A percentile compares a stretch with the other conserved stretches of the same genome.
Conservation (phyloP, 2,888 invertebrate genomes). For the Eupithecia subfuscata region DNA sequence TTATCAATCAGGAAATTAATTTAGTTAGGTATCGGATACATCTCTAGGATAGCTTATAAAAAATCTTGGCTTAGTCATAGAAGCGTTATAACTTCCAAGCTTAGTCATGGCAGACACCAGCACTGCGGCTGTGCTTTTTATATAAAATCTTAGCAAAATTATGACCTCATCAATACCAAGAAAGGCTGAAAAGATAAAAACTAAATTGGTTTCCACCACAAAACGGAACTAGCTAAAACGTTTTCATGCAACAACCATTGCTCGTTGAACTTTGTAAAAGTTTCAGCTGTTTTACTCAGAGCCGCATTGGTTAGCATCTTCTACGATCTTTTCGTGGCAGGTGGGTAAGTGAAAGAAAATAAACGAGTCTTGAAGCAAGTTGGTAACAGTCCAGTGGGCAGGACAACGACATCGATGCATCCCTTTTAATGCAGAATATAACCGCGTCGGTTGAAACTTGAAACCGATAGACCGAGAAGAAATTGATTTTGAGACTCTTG, state of each 20-base stretch:
- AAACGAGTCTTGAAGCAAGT: conserved; percentile 60
- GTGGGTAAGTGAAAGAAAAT: conserved; percentile 71
- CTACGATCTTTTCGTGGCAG: conserved; percentile 51
- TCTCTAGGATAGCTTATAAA: not conserved
- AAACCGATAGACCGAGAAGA: not conserved
- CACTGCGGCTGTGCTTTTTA: not conserved
- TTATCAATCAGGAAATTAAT: not conserved
- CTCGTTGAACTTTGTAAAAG: conserved; percentile 9
- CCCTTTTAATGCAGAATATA: conserved; percentile 25
- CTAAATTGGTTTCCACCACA: conserved; percentile 49
- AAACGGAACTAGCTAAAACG: conserved; percentile 2
- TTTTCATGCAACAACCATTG: conserved; percentile 18
- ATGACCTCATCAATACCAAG: conserved; percentile 58
- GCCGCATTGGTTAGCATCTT: conserved; percentile 48
- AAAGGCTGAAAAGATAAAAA: conserved; percentile 42
- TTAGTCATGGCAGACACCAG: not conserved
- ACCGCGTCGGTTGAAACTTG: conserved; percentile 4
- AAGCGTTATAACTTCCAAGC: not conserved
- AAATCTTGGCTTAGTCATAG: not conserved
- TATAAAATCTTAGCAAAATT: conserved; percentile 37
- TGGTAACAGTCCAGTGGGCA: conserved; percentile 70
- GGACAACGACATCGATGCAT: conserved; percentile 69
- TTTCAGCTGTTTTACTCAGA: not conserved
- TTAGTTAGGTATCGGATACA: not conserved
- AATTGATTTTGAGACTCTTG: not conserved